Base-by-base conservation (phyloP, 1,140 invertebrate species). In the Drosophila jambulina region DNA sequence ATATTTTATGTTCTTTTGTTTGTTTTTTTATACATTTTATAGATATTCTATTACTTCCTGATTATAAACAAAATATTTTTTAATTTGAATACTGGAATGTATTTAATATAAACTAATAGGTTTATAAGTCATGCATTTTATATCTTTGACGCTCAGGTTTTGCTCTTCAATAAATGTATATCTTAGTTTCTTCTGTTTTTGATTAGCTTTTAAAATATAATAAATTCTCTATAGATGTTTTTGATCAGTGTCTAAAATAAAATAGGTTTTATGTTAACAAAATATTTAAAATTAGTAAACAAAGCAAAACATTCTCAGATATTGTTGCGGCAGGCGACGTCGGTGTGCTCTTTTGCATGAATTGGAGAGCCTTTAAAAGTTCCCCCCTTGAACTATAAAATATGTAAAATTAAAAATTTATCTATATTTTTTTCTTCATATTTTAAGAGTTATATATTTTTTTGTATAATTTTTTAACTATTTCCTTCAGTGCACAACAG, bases 401-500 rank as follows among this genome's bases (percentile, higher is more conserved):
- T 8, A 15, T 7, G 0, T 8, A 46, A 13, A 3, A 23, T 3
- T 4, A 17, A 25, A 10, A 5, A 5, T n/a, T 9, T n/a, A n/a
- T 27, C 15, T n/a, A 2, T n/a, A 5, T 27, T 10, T 48, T 10
- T 48, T 27, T 15, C 3, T 8, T 3, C 0, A 25, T 34, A 8
- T 34, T 3, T 21, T 17, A 1, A 23, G 12, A 21, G 4, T 27
- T 9, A 6, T 53, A 63, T 17, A 10, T 29, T 29, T 5, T 8
- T 4, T 6, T 5, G 0, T 1, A 12, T 19, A 5, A 19, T 34
- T 59, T 46, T 32, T 17, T 10, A 13, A 15, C 4, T 3, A 21
- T 62, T 67, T 67, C n/a, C 36, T 8, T 0, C 7, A 70, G 67
- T 70, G 67, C 38, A 21, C 7, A 46, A 34, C 83, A 87, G 83